Evolutionary conservation across 2,888 invertebrate species (phyloP), one percentile per base, ranked within the genome.

Genomic region (Melanostoma scalare): DNA sequence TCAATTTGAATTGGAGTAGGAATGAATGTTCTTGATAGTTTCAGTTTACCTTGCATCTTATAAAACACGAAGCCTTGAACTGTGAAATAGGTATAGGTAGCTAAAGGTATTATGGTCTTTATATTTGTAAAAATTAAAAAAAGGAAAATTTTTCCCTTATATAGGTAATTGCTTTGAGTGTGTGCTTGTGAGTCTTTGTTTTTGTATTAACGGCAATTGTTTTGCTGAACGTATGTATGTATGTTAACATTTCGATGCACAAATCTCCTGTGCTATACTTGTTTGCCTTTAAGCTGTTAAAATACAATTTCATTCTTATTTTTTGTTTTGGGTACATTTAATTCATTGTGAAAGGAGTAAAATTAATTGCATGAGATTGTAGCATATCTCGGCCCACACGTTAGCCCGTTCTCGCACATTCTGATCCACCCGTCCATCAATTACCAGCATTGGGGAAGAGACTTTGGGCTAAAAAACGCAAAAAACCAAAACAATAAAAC

Each of bases 351-450:
- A 74, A 74, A 74, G 63, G 73, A 69, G 74, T 84, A 74, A 69
- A 84, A 84, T 78, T 84, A 84, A 84, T 84, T 84, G 84, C 84
- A 71, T 60, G 69, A 73, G 78, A 60, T 78, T 71, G 71, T 65
- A 78, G 65, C 53, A 63, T 55, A 55, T 69, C 65, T 53, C 74
- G 56, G n/a, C 33, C 65, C 46, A 6, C 50, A 48, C 6, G 52
- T 40, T 50, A 44, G 55, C 20, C 42, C 38, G 30, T 44, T 65
- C 65, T 69, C 65, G 68, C 42, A 42, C 35, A 58, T 63, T 69
- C 52, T 74, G 77, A 78, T 63, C 69, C 65, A 31, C 46, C 42
- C 82, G 42, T 84, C 65, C 73, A 84, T 84, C 74, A 82, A 73
- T 78, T 78, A 74, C 69, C 68, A 44, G 33, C 63, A 36, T 44